Evolutionary conservation across 2,797 vertebrate species (phyloP).

Genomic region (Dromococcyx pavoninus): DNA sequence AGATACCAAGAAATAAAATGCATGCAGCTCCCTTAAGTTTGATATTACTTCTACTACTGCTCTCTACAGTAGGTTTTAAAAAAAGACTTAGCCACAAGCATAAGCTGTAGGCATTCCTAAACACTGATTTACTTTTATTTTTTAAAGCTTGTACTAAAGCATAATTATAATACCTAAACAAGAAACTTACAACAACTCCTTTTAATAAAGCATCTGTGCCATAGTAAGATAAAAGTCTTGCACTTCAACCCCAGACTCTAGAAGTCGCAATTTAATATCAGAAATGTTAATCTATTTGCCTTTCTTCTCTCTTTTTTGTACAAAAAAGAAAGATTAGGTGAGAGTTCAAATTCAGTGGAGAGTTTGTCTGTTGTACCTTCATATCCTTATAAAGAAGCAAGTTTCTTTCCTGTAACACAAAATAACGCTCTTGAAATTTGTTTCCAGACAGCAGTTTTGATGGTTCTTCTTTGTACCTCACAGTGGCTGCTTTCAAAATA

Average conservation of each 20-base stretch:
- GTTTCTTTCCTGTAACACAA: conserved; percentile 83
- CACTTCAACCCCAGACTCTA: neutral
- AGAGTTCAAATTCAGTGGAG: neutral
- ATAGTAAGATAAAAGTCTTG: neutral
- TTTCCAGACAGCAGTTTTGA: conserved; percentile 90
- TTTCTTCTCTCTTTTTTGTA: neutral
- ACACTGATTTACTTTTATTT: neutral
- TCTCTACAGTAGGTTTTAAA: neutral
- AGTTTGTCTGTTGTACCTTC: conserved; percentile 81
- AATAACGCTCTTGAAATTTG: conserved; percentile 94
- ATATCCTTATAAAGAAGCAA: conserved; percentile 91
- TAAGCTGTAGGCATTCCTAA: neutral
- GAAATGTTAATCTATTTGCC: neutral
- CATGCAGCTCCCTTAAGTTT: neutral
- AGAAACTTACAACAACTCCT: neutral
- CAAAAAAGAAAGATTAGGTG: neutral
- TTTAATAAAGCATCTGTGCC: neutral
- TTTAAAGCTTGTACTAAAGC: neutral
- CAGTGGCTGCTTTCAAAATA: conserved; percentile 78
- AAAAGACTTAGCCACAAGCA: neutral
- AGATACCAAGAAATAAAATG: neutral
- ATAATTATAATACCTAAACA: neutral
- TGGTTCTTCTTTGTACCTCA: conserved; percentile 91
- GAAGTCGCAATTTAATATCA: neutral
- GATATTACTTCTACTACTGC: neutral